These are phyloP conservation scores for Apostichopus japonicus DNA, from an alignment of 35 echinoderm and acorn worm species.

Conservation along the genomic window DNA sequence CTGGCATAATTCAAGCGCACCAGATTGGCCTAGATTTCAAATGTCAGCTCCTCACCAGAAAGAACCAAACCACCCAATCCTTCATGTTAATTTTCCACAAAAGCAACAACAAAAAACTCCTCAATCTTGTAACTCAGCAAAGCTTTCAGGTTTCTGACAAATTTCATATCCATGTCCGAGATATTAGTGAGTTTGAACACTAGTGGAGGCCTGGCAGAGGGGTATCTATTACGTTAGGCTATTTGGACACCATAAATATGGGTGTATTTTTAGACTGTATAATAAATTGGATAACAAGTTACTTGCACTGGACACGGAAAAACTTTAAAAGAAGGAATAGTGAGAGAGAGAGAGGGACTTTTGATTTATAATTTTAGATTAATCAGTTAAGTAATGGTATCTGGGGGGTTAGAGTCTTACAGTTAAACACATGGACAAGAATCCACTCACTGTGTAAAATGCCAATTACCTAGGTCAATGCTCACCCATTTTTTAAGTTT, in stretches of 20 bases:
- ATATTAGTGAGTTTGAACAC: slow-evolving; percentile 57
- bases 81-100: slow-evolving; percentile 52
- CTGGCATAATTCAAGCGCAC: slow-evolving; percentile 60
- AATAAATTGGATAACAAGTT: slow-evolving; percentile 44
- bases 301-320: background rate
- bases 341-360: background rate
- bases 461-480: too few relatives aligned
- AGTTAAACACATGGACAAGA: too few relatives aligned
- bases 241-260: slow-evolving; percentile 50
- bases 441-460: too few relatives aligned
- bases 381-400: background rate
- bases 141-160: slow-evolving; percentile 25
- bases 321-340: background rate
- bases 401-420: too few relatives aligned
- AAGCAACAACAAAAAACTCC: slow-evolving; percentile 18
- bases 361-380: background rate
- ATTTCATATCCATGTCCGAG: slow-evolving; percentile 60
- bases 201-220: slow-evolving; percentile 14
- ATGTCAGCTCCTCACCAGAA: slow-evolving; percentile 47
- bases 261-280: slow-evolving; percentile 43
- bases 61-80: slow-evolving; percentile 19
- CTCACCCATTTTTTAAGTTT: too few relatives aligned
- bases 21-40: slow-evolving; percentile 68
- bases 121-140: slow-evolving; percentile 22
- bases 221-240: slow-evolving; percentile 32